Evolutionary conservation across 1,140 invertebrate species (phyloP).

Genomic region (Hycleus cichorii): DNA sequence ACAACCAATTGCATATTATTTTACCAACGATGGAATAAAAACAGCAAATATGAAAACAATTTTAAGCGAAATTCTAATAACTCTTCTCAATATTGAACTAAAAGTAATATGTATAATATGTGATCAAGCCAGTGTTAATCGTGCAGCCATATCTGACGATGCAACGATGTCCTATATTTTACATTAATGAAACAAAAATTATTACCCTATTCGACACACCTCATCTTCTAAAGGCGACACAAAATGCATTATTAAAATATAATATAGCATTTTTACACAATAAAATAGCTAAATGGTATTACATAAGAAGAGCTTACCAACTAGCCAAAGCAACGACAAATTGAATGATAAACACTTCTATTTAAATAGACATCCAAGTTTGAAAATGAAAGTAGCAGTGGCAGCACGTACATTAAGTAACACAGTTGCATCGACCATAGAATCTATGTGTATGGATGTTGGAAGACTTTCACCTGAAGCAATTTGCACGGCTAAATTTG

Average conservation of each 20-base stretch:
- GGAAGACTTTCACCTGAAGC: too few species aligned
- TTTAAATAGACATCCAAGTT: too few species aligned
- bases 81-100: background rate
- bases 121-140: background rate
- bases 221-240: background rate
- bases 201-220: background rate
- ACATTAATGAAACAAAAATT: background rate
- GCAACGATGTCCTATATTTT: background rate
- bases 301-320: background rate
- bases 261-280: too few species aligned
- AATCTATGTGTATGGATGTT: too few species aligned
- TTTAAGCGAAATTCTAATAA: background rate
- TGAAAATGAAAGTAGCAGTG: too few species aligned
- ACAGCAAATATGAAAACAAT: background rate
- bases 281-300: too few species aligned
- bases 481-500: too few species aligned
- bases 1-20: conserved; percentile 3
- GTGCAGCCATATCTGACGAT: background rate
- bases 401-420: too few species aligned
- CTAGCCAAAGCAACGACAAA: too few species aligned
- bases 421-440: too few species aligned
- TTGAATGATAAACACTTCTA: too few species aligned
- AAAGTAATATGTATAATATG: background rate
- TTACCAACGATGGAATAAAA: background rate
- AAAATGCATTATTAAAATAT: background rate